Evolutionary conservation across 2,113 vertebrate genomes (phyloP).

Genomic region (Misgurnus mizolepis): DNA sequence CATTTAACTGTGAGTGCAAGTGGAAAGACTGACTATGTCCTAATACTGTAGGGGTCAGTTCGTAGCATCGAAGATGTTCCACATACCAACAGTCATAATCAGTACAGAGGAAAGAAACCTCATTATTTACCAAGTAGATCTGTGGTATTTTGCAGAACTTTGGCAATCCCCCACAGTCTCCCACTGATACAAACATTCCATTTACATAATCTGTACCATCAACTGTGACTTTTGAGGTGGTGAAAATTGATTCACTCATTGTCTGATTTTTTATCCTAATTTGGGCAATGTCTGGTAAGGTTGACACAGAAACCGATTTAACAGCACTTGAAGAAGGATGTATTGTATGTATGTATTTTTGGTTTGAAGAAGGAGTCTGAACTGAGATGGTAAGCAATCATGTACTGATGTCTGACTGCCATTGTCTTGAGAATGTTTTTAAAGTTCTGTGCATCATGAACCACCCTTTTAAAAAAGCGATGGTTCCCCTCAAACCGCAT

Average conservation of each 20-base stretch:
- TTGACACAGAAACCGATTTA: constrained; percentile 22
- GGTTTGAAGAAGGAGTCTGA: constrained; percentile 35
- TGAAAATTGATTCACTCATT: constrained; percentile 22
- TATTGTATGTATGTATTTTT: background rate
- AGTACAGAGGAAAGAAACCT: constrained; percentile 43
- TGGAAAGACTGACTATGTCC: background rate
- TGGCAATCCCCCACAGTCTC: constrained; percentile 16
- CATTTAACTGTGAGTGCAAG: constrained; percentile 24
- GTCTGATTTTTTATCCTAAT: constrained; percentile 7
- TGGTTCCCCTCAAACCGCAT: background rate
- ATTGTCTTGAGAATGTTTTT: background rate
- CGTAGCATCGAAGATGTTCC: constrained; percentile 46
- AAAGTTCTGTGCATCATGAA: constrained; percentile 5
- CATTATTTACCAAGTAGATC: constrained; percentile 46
- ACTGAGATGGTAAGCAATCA: constrained; percentile 21
- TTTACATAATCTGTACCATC: constrained; percentile 41
- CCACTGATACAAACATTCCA: constrained; percentile 49
- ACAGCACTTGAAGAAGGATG: background rate
- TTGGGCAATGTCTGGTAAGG: constrained; percentile 11
- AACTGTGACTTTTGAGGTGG: constrained; percentile 18
- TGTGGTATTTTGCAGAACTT: constrained; percentile 30
- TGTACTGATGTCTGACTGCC: background rate
- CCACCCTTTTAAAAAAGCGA: background rate
- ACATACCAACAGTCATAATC: constrained; percentile 52
- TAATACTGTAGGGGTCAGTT: constrained; percentile 31